Evolutionary conservation across 37 sponge, comb jelly and placozoan species (phyloP), one percentile per base, ranked within the genome.

Genomic region (Spongilla lacustris): DNA sequence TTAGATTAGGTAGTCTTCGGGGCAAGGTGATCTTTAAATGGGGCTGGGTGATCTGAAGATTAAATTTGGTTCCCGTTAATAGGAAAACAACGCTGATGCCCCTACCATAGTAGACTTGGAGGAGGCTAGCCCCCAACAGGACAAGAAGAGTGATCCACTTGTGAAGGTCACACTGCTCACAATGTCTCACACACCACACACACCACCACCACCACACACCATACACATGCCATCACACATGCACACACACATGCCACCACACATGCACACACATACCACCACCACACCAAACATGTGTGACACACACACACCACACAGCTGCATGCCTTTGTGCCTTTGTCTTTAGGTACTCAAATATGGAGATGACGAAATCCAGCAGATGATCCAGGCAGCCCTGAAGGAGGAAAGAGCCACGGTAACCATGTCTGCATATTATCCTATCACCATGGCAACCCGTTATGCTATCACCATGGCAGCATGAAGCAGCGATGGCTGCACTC

Each of bases 31-130:
- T n/a, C n/a, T n/a, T n/a, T n/a, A n/a, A n/a, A n/a, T n/a, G n/a
- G n/a, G n/a, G n/a, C n/a, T n/a, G n/a, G n/a, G n/a, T n/a, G n/a
- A 38, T 76, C 68, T 84, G 79, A 78, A 78, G 66, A 28, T 58
- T 73, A 73, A 27, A 21, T 73, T 19, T n/a, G n/a, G n/a, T n/a
- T n/a, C n/a, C n/a, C n/a, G n/a, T 58, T 58, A 58, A 17, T 1
- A 58, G 58, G 11, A 10, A 17, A 14, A 10, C 14, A 17, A n/a
- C n/a, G n/a, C n/a, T n/a, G n/a, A n/a, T n/a, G n/a, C n/a, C n/a
- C n/a, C 19, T 17, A 58, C 58, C 58, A 58, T 58, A 17, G 58
- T 58, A 17, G 58, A 58, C 58, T 58, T 58, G 58, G 58, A 14
- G 58, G 14, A 10, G n/a, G n/a, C n/a, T 19, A 58, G 58, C 58